A percentile compares a stretch with the other conserved stretches of the same genome.
These are phyloP conservation scores for Cheilinus undulatus DNA, from an alignment of 2,113 vertebrate species.

Conservation along the genomic window DNA sequence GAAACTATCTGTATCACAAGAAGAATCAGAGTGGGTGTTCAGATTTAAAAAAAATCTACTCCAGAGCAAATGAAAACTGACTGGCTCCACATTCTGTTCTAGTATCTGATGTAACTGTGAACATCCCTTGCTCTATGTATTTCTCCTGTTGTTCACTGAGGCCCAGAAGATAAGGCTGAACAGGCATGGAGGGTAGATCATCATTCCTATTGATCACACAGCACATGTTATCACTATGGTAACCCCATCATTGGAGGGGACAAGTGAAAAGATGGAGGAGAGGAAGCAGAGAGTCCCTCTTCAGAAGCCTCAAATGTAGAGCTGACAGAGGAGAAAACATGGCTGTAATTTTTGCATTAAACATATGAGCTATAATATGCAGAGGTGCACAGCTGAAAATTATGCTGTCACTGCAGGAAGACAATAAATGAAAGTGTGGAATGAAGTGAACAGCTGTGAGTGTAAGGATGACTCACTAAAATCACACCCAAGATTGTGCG, in stretches of 20 bases:
- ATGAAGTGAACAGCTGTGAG: conserved; percentile 50
- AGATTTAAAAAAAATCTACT: too few relatives aligned
- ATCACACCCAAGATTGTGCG: conserved; percentile 34
- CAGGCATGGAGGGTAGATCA: conserved; percentile 34
- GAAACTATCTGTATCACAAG: neutral
- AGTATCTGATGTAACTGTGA: neutral
- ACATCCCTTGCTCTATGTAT: conserved; percentile 18
- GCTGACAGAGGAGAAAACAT: conserved; percentile 1
- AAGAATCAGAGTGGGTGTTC: neutral
- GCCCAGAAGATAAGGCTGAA: conserved; percentile 2
- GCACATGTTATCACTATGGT: conserved; percentile 60
- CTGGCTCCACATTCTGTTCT: neutral
- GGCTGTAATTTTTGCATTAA: neutral
- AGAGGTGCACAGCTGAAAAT: conserved; percentile 38
- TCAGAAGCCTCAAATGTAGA: conserved; percentile 16
- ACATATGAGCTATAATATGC: conserved; percentile 21
- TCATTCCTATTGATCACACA: conserved; percentile 65
- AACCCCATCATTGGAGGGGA: conserved; percentile 22
- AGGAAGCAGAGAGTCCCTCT: conserved; percentile 9
- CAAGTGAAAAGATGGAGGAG: conserved; percentile 9
- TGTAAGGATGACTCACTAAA: conserved; percentile 58
- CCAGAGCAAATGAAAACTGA: neutral
- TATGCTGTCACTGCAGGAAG: conserved; percentile 30
- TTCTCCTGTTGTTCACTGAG: conserved; percentile 2
- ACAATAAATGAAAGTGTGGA: conserved; percentile 35